A percentile compares a stretch with the other conserved stretches of the same genome.
Conservation (phyloP, 2,797 vertebrate genomes). For the Sebastes minor region DNA sequence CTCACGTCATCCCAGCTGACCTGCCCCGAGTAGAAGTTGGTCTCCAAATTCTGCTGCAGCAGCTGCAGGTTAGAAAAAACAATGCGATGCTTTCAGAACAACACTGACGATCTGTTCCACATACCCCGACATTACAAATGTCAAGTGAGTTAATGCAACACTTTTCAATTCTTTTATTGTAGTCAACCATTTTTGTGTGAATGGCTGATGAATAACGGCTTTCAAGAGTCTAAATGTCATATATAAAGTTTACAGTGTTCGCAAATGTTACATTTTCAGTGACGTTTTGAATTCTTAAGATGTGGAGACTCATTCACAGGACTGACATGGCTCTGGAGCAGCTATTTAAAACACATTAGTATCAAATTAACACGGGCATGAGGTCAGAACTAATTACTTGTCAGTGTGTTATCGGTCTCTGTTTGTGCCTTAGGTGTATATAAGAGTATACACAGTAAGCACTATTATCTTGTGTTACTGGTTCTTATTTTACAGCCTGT, state of each 20-base stretch:
- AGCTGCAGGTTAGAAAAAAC: constrained; percentile 60
- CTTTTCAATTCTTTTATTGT: background rate
- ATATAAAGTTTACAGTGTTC: background rate
- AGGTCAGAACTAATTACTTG: background rate
- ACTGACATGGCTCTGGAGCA: background rate
- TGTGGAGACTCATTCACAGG: background rate
- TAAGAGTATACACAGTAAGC: background rate
- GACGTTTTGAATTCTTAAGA: background rate
- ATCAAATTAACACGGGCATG: background rate
- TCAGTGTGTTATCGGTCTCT: background rate
- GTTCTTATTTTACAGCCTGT: background rate
- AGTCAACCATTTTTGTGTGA: background rate
- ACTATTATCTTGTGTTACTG: background rate
- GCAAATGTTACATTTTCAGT: background rate
- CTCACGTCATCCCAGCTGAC: constrained; percentile 91
- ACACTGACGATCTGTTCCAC: background rate
- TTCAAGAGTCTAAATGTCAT: background rate
- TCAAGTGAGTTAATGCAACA: background rate
- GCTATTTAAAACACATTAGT: background rate
- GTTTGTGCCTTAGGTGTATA: background rate
- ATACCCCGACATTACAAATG: background rate
- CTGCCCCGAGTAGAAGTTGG: constrained; percentile 84
- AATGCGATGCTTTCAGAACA: background rate
- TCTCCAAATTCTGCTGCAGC: constrained; percentile 88
- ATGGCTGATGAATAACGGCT: background rate